Base-by-base conservation (phyloP, 2,888 invertebrate species). In the Slavum lentiscoides region DNA sequence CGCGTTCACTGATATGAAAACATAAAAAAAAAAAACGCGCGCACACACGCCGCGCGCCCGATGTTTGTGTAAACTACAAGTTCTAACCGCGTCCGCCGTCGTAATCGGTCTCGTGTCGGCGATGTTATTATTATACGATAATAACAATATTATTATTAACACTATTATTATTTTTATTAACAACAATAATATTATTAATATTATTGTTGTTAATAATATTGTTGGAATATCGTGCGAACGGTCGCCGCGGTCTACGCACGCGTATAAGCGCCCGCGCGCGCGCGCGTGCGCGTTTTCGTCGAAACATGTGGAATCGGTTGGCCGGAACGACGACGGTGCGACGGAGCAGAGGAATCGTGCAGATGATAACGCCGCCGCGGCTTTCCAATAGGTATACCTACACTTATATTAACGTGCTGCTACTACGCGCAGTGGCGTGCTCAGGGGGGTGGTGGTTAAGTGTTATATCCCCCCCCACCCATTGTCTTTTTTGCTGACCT, bases 301-400 rank as follows among this genome's bases (percentile, higher is more conserved):
- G 13, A 19, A 1, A 17, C 43, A 75, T 67, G 67, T 75, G 75
- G 75, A 67, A 43, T 37, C 67, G 43, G 43, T 58, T 59, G 75
- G n/a, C 58, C 58, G 75, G 74, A 66, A 19, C 58, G 11, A 55
- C 58, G 67, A 39, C 21, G 43, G 8, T 9, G 9, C 66, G 58
- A n/a, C 39, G 74, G 58, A 75, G 67, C 75, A 75, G 75, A 43
- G 67, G 58, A 75, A 67, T 58, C 55, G 58, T 30, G 23, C 43
- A 43, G 75, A 30, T 4, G 30, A 75, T 75, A 75, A 75, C 75
- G 17, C 8, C 53, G n/a, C 11, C 67, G 67, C 23, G 43, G 75
- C 58, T 75, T 75, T 75, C 67, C 23, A 75, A 74, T 74, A 74
- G 74, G 74, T 74, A 68, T 43, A 43, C 1, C 43, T 43, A 43